Conservation (phyloP, 2,888 invertebrate genomes). For the Panopea generosa region DNA sequence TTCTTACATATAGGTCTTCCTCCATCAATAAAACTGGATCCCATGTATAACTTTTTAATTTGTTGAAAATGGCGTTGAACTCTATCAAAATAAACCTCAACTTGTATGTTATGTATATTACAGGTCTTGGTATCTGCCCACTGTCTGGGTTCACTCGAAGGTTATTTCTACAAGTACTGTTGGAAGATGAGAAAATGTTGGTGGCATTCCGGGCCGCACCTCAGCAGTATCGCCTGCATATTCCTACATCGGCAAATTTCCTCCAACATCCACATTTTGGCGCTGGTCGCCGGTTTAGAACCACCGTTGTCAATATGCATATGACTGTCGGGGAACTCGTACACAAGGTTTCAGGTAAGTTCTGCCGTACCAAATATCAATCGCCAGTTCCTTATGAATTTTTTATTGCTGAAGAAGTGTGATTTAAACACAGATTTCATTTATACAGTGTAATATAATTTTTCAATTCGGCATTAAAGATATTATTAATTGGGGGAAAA, state of each 20-base stretch:
- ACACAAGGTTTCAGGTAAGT: slow-evolving; percentile 86
- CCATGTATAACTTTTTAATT: no score
- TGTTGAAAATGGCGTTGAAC: no score
- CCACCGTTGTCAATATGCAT: slow-evolving; percentile 91
- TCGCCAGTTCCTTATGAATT: no score
- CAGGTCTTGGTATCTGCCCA: slow-evolving; percentile 70
- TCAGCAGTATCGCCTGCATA: slow-evolving; percentile 70
- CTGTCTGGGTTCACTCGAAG: slow-evolving; percentile 95
- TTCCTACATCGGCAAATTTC: slow-evolving; percentile 67
- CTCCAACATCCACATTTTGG: slow-evolving; percentile 89
- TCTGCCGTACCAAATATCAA: no score
- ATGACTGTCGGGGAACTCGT: slow-evolving; percentile 91
- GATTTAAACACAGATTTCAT: no score
- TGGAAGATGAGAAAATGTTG: slow-evolving; percentile 94
- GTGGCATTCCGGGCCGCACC: slow-evolving; percentile 88
- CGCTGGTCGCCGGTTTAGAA: slow-evolving; percentile 90
- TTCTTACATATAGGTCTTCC: no score
- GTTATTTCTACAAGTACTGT: slow-evolving; percentile 92
- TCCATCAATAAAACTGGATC: no score
- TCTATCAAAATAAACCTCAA: no score
- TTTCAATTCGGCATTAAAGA: no score
- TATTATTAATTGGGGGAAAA: no score
- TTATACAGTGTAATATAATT: no score
- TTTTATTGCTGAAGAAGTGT: no score
- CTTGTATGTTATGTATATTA: neutral